Evolutionary conservation across 2,113 vertebrate genomes (phyloP), one percentile per base, ranked within the genome.

Genomic region (Pomatorhinus ruficollis): DNA sequence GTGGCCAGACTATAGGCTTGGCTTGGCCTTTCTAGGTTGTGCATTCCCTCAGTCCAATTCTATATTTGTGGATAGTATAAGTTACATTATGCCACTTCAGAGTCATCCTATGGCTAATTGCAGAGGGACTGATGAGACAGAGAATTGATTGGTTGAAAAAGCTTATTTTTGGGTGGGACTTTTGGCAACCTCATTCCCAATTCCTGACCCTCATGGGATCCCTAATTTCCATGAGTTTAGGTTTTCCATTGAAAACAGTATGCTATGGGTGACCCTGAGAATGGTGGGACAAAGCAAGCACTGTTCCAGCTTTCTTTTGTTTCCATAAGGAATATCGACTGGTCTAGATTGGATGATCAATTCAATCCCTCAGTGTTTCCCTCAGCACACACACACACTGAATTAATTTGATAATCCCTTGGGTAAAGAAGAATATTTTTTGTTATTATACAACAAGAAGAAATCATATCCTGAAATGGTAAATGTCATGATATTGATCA

Each of bases 371-470:
- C 25, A 25, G 49, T 24, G 4, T 52, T 40, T n/a, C 28, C 56
- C 57, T 77, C 71, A 39, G 45, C 1, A 2, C 2, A 5, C 12
- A 17, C 40, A 30, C 21, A 33, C 42, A 23, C 50, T 33, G 86
- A 94, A 93, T 89, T 95, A 76, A 93, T 95, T 88, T 84, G 74
- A 50, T 72, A 78, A 49, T 79, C 68, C 30, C 65, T 56, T 59
- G 68, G 37, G 64, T 75, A 60, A 85, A 59, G 64, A 85, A 75
- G 61, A 68, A 23, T 44, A 31, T 28, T 66, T 94, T 71, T 70
- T 91, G 61, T 74, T 87, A 54, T 20, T 66, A 70, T 81, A 31
- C 27, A 77, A 27, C 12, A 53, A 74, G 70, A 76, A 88, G 54
- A 76, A 78, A 86, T 70, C 27, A 17, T 65, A 37, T 66, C 64